Evolutionary conservation across 2,113 vertebrate genomes (phyloP), one percentile per base, ranked within the genome.

Genomic region (Ciconia stormi): DNA sequence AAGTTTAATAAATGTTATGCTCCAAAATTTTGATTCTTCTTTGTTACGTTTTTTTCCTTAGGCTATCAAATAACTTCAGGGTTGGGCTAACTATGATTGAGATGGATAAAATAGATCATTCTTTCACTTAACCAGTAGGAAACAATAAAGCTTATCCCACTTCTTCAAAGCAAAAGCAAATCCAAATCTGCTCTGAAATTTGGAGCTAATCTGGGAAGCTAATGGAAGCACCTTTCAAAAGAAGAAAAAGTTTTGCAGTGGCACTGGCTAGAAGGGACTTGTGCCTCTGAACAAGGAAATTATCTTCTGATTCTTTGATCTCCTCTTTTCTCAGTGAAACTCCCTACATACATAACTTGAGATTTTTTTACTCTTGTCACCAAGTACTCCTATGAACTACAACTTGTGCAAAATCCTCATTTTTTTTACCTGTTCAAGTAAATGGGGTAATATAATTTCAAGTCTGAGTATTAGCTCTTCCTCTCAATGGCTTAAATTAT

Each of bases 401-500:
- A 87, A 90, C 12, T 90, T 76, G 36, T 69, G 40, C 30, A 96
- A 90, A 91, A 85, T 56, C 26, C 55, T 34, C 4, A 1, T 20
- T 44, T 71, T 89, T 95, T 66, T 82, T 87, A 82, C 36, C 18
- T 27, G 9, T 85, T 91, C 70, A 87, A 89, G 44, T 85, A 96
- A 95, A 88, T 80, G 84, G 49, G 30, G 44, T 82, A 97, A 88
- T 82, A 72, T 58, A 69, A 93, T 87, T 95, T 88, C 62, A 76
- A 82, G 83, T 78, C 81, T 82, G 84, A 90, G 27, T 85, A 88
- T 85, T 80, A 89, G 36, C 38, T 94, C 61, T 91, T 94, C 59
- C 42, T 77, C 74, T 91, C 89, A 88, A 82, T 70, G 70, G 56
- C 78, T 95, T 23, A 91, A 90, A 96, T 97, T 93, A 90, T 58